phyloP scores from a whole-genome alignment of 1,140 invertebrate genomes.

The Bradynema listronoti region DNA sequence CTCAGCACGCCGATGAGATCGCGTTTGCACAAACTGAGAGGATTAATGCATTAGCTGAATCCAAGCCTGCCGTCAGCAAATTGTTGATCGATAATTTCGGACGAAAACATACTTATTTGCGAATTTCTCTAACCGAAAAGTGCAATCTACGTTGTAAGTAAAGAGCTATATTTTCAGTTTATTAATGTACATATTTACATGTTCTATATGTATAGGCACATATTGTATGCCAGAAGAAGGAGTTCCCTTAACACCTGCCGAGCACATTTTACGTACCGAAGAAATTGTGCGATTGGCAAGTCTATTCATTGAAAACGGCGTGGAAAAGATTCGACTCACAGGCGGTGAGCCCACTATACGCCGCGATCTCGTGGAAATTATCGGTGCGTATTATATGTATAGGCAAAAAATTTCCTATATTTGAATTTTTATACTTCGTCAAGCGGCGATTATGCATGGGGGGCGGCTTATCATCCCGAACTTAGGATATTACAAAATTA shows the following conservation, averaged over 20 bases:
- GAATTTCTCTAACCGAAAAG: constrained; percentile 87
- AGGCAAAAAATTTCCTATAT: too few relatives aligned
- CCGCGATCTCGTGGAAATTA: constrained; percentile 58
- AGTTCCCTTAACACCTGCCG: constrained; percentile 66
- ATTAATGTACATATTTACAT: not conserved
- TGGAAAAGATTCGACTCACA: constrained; percentile 85
- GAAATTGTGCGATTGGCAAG: constrained; percentile 75
- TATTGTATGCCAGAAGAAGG: constrained; percentile 97
- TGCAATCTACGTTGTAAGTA: constrained; percentile 85
- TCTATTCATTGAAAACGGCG: constrained; percentile 80
- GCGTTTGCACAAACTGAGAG: too few relatives aligned
- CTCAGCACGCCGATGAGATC: too few relatives aligned
- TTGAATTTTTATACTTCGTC: too few relatives aligned
- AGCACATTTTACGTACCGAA: constrained; percentile 69
- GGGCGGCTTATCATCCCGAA: too few relatives aligned
- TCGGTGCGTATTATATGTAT: constrained; percentile 15
- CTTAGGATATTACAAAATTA: too few relatives aligned
- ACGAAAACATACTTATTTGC: constrained; percentile 79
- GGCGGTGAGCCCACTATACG: constrained; percentile 91
- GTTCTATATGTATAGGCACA: constrained; percentile 64
- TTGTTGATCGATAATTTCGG: constrained; percentile 70
- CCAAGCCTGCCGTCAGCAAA: too few relatives aligned
- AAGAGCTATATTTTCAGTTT: constrained; percentile 6
- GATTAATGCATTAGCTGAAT: too few relatives aligned
- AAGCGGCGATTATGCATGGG: too few relatives aligned